These are phyloP conservation scores for Drosophila pseudoananassae DNA, from an alignment of 1,140 invertebrate genomes.

Conservation along the genomic window DNA sequence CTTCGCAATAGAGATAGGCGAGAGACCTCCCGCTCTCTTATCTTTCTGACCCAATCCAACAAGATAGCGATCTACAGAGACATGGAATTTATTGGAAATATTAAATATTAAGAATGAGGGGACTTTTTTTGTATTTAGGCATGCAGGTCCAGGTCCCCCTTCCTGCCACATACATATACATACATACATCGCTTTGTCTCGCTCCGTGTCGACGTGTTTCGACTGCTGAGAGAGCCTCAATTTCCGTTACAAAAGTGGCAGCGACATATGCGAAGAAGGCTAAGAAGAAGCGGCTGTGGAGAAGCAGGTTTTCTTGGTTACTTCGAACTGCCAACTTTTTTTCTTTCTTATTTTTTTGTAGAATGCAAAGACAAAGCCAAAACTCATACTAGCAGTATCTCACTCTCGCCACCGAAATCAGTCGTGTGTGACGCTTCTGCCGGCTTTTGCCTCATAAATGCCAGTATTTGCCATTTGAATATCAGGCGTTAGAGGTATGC, in stretches of 20 bases:
- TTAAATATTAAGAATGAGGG: slow-evolving; percentile 16
- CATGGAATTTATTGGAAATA: slow-evolving; percentile 31
- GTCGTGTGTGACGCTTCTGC: slow-evolving; percentile 63
- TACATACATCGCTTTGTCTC: not conserved
- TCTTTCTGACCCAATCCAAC: slow-evolving; percentile 3
- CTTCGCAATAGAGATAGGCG: not conserved
- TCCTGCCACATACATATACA: not conserved
- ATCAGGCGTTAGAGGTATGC: slow-evolving; percentile 30
- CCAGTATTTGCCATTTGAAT: slow-evolving; percentile 74
- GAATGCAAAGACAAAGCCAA: slow-evolving; percentile 50
- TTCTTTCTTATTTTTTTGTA: slow-evolving; percentile 8
- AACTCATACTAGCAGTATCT: slow-evolving; percentile 3
- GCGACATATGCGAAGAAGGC: slow-evolving; percentile 41
- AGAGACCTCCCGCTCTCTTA: not conserved
- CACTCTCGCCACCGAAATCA: slow-evolving; percentile 42
- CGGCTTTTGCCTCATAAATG: slow-evolving; percentile 41
- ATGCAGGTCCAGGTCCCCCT: slow-evolving; percentile 12
- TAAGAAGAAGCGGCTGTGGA: slow-evolving; percentile 4
- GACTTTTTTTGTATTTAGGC: slow-evolving; percentile 9
- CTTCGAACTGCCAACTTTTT: slow-evolving; percentile 14
- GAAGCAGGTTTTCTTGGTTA: slow-evolving; percentile 46
- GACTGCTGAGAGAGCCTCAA: slow-evolving; percentile 55
- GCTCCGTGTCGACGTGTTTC: slow-evolving; percentile 49
- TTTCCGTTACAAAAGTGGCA: slow-evolving; percentile 80
- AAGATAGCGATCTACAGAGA: slow-evolving; percentile 40